phyloP scores from a whole-genome alignment of 2,797 vertebrate genomes.

The Holocentrus rufus region DNA sequence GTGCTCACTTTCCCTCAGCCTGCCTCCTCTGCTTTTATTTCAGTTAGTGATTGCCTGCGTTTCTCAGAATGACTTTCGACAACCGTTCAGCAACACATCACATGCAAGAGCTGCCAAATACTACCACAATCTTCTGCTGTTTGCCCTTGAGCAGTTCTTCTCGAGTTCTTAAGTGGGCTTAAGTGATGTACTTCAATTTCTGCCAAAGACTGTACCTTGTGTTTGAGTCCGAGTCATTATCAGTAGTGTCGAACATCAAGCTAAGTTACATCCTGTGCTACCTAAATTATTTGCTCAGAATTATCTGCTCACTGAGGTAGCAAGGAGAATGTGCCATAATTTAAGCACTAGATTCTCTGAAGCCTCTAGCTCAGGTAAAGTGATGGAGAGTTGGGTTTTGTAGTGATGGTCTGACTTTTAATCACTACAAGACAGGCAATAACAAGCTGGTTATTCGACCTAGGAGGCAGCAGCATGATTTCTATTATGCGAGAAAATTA shows the following conservation, averaged over 20 bases:
- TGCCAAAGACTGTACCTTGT: no score
- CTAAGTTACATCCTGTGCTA: constrained; percentile 16
- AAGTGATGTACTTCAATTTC: no score
- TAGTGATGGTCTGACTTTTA: constrained; percentile 45
- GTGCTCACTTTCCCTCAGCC: no score
- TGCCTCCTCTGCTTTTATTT: no score
- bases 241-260: constrained; percentile 3
- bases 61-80: no score
- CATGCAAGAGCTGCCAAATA: no score
- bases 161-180: no score
- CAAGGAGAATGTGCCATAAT: constrained; percentile 38
- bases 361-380: constrained; percentile 37
- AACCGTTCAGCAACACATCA: no score
- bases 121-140: no score
- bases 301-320: constrained; percentile 24
- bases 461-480: constrained; percentile 18
- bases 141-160: no score
- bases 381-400: constrained; percentile 41
- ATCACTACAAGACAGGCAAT: constrained; percentile 29
- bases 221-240: constrained; percentile 11
- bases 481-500: constrained; percentile 32
- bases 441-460: constrained; percentile 40
- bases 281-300: constrained; percentile 31
- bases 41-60: no score
- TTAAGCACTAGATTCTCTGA: constrained; percentile 29